phyloP scores from a whole-genome alignment of 2,797 vertebrate genomes.

The Melanotaenia parkinsoni region DNA sequence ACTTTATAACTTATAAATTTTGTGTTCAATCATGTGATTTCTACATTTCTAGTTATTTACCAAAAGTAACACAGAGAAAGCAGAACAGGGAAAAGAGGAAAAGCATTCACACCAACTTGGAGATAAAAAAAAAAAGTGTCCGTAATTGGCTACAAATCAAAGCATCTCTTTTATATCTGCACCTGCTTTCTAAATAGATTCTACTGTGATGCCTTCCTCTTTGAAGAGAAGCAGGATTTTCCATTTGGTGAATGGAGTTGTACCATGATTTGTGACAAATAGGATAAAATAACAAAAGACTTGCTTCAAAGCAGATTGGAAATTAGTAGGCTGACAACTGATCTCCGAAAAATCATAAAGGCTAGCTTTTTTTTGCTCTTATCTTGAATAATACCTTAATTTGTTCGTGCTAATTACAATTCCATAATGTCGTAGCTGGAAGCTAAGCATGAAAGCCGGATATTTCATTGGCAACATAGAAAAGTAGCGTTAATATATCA shows the following conservation, averaged over 20 bases:
- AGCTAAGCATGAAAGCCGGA: not conserved
- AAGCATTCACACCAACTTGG: constrained; percentile 34
- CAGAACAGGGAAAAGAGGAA: constrained; percentile 2
- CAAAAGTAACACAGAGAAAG: constrained; percentile 32
- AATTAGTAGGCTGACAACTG: constrained; percentile 51
- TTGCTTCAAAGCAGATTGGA: constrained; percentile 38
- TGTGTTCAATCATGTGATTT: constrained; percentile 47
- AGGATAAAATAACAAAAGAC: constrained; percentile 54
- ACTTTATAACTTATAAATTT: constrained; percentile 60
- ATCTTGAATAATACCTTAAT: constrained; percentile 42
- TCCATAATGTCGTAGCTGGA: not conserved
- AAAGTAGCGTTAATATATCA: constrained; percentile 2
- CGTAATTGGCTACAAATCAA: constrained; percentile 60
- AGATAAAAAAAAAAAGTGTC: constrained; percentile 38
- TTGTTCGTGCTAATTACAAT: constrained; percentile 25
- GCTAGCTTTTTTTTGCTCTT: constrained; percentile 47
- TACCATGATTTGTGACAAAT: constrained; percentile 50
- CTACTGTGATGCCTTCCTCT: constrained; percentile 63
- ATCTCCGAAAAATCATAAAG: constrained; percentile 39
- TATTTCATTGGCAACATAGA: constrained; percentile 4
- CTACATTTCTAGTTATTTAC: constrained; percentile 40
- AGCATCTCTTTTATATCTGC: constrained; percentile 59
- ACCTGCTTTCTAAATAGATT: constrained; percentile 57
- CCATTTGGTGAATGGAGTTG: constrained; percentile 37
- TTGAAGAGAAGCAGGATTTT: constrained; percentile 62